phyloP scores from a whole-genome alignment of 1,140 invertebrate species.

The Caenorhabditis remanei region DNA sequence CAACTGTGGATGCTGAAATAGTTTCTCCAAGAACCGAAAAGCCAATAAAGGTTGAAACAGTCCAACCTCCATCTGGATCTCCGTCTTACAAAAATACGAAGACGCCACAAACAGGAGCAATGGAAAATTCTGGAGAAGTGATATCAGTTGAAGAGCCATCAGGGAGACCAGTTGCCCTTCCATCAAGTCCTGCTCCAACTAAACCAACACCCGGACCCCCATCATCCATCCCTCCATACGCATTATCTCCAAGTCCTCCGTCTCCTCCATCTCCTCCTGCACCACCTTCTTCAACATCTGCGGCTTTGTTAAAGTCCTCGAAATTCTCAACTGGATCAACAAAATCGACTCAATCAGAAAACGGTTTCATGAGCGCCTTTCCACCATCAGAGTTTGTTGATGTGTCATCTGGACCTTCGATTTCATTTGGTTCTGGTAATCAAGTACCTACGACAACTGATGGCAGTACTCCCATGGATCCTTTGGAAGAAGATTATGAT shows the following conservation, averaged over 20 bases:
- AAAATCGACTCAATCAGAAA: background rate
- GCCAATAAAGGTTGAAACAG: background rate
- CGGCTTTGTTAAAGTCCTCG: background rate
- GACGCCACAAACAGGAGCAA: background rate
- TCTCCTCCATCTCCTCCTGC: background rate
- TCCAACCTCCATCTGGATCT: background rate
- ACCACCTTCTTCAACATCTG: background rate
- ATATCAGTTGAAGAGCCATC: constrained; percentile 23
- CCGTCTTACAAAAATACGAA: background rate
- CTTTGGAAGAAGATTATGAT: constrained; percentile 18
- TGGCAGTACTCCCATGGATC: constrained; percentile 36
- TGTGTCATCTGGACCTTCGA: background rate
- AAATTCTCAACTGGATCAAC: background rate
- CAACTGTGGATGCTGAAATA: background rate
- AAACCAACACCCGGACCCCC: background rate
- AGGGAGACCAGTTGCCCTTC: background rate
- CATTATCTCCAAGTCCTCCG: background rate
- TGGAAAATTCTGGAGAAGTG: constrained; percentile 18
- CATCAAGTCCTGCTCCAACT: background rate
- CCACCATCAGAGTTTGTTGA: constrained; percentile 3
- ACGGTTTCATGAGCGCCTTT: constrained; percentile 1
- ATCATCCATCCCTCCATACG: background rate
- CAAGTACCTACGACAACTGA: constrained; percentile 17
- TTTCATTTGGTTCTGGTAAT: constrained; percentile 14
- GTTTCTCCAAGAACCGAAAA: background rate